Percentiles rank a stretch among this genome's conserved stretches.
These are phyloP conservation scores for Platygyra sinensis DNA, from an alignment of 64 coral and sea anemone species.

Conservation along the genomic window DNA sequence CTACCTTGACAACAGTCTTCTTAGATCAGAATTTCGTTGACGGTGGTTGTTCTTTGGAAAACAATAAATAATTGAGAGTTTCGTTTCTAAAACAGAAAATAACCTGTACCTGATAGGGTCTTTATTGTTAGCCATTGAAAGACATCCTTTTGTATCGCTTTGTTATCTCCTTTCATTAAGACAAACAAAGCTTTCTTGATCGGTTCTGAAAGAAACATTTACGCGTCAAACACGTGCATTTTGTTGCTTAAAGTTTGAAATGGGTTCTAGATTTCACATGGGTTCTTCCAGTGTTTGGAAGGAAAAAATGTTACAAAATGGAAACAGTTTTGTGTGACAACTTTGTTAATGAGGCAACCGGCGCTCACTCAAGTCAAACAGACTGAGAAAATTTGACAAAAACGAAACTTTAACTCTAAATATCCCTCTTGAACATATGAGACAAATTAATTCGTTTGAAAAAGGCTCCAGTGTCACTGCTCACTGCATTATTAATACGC, in stretches of 20 bases:
- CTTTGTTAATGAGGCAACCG: not conserved
- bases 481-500: not conserved
- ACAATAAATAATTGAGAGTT: slow-evolving; percentile 39
- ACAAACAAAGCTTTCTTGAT: slow-evolving; percentile 22
- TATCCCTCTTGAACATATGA: not conserved
- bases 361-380: not conserved
- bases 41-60: not conserved
- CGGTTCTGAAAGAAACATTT: slow-evolving; percentile 13
- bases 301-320: not conserved
- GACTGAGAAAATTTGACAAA: not conserved
- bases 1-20: not conserved
- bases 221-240: not conserved
- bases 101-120: slow-evolving; percentile 11
- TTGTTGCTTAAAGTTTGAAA: not conserved
- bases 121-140: not conserved
- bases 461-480: not conserved
- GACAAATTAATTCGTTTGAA: not conserved
- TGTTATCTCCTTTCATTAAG: slow-evolving; percentile 11
- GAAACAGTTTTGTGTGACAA: not conserved
- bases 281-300: not conserved
- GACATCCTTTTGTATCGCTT: not conserved
- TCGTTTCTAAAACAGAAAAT: slow-evolving; percentile 27
- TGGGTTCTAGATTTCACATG: not conserved
- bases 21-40: not conserved
- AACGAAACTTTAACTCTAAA: not conserved